Percentiles rank a stretch among this genome's conserved stretches.
These are phyloP conservation scores for Accipiter virgatus DNA, from an alignment of 2,113 vertebrate species.

Conservation along the genomic window DNA sequence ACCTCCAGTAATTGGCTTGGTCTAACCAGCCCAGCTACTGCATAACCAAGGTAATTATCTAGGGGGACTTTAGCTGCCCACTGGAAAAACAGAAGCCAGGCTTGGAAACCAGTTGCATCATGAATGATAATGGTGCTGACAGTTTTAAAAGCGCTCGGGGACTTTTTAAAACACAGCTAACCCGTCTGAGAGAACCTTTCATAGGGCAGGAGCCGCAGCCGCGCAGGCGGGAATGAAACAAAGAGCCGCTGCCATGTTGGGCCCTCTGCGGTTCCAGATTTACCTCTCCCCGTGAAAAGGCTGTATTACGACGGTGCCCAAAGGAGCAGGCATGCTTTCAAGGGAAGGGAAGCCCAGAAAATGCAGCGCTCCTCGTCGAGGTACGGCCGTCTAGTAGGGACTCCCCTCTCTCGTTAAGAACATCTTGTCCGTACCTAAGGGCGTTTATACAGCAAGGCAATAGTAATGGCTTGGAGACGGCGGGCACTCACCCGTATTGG, in stretches of 20 bases:
- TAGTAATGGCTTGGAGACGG: rapidly evolving
- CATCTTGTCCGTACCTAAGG: neutral
- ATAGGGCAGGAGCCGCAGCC: neutral
- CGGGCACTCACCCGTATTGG: rapidly evolving
- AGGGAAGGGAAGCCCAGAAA: neutral
- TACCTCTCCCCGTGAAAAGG: neutral
- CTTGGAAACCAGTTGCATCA: constrained; percentile 40
- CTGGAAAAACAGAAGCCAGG: constrained; percentile 45
- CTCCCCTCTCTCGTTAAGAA: neutral
- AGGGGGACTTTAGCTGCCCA: constrained; percentile 2
- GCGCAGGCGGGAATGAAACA: neutral
- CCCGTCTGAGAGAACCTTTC: neutral
- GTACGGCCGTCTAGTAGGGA: rapidly evolving
- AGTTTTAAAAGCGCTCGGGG: constrained; percentile 52
- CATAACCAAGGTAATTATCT: neutral
- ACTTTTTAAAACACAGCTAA: constrained; percentile 22
- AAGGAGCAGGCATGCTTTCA: neutral
- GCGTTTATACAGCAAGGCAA: neutral
- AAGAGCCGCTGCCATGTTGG: neutral
- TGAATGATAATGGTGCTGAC: constrained; percentile 61
- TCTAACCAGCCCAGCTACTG: neutral
- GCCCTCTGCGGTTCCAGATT: neutral
- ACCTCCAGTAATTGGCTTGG: neutral
- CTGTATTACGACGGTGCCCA: neutral
- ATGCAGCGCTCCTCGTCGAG: neutral